Conservation (phyloP, 92 coral and sea anemone genomes). For the Porites evermanni region DNA sequence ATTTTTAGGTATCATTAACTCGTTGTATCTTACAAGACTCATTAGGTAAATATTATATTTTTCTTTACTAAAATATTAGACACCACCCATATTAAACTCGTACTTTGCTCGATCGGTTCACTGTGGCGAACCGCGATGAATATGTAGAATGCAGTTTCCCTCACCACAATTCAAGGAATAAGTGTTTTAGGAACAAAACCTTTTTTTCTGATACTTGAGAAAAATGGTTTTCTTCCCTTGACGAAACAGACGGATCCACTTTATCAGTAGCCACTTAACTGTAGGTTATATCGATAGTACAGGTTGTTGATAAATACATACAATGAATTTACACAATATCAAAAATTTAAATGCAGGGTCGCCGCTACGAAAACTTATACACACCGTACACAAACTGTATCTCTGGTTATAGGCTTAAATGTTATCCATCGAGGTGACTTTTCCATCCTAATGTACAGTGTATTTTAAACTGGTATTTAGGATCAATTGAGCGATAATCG, state of each 20-base stretch:
- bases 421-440: neutral
- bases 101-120: no score
- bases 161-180: neutral
- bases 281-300: conserved; percentile 8
- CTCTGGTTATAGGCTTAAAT: neutral
- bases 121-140: no score
- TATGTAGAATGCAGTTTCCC: neutral
- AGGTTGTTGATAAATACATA: conserved; percentile 4
- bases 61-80: no score
- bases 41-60: no score
- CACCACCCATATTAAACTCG: no score
- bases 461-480: neutral
- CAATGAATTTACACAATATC: neutral
- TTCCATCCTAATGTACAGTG: neutral
- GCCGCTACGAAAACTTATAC: neutral
- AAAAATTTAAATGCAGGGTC: conserved; percentile 1
- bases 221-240: neutral
- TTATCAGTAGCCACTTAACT: conserved; percentile 15
- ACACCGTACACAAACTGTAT: neutral
- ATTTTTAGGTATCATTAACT: no score
- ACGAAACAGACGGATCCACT: conserved; percentile 4
- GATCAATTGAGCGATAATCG: neutral
- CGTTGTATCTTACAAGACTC: no score
- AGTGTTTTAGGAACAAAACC: neutral
- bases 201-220: neutral